Conservation (phyloP, 2,113 vertebrate genomes). For the Collichthys lucidus region DNA sequence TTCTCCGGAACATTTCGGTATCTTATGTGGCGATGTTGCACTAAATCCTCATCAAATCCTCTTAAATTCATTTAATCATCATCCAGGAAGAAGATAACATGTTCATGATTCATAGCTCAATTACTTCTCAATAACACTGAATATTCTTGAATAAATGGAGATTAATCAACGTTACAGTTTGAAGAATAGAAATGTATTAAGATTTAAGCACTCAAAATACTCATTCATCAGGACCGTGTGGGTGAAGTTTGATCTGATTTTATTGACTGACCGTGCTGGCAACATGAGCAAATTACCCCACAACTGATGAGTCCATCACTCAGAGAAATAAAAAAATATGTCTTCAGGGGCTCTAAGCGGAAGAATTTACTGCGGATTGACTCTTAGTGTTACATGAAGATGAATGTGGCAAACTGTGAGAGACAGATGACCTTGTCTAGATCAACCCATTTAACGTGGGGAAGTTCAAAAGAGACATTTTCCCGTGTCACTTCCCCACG, state of each 20-base stretch:
- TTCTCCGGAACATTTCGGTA: neutral
- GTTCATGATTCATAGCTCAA: neutral
- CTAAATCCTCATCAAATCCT: too few species aligned
- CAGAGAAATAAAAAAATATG: neutral
- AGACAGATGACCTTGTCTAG: neutral
- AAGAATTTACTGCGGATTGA: neutral
- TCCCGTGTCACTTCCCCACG: neutral
- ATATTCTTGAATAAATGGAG: neutral
- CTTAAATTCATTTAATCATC: neutral
- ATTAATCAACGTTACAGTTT: neutral
- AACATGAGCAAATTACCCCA: neutral
- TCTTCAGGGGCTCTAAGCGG: neutral
- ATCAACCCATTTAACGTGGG: neutral
- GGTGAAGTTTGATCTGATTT: constrained; percentile 20
- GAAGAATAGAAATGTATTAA: neutral
- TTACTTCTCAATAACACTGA: neutral
- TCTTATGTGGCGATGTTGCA: neutral
- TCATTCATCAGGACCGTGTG: constrained; percentile 4
- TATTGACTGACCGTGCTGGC: constrained; percentile 29
- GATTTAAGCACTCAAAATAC: neutral
- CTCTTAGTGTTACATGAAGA: neutral
- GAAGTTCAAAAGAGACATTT: neutral
- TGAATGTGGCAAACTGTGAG: neutral
- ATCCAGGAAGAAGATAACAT: neutral
- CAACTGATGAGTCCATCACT: neutral